These are phyloP conservation scores for Andrena chrysosceles DNA, from an alignment of 2,888 invertebrate genomes.

Conservation along the genomic window DNA sequence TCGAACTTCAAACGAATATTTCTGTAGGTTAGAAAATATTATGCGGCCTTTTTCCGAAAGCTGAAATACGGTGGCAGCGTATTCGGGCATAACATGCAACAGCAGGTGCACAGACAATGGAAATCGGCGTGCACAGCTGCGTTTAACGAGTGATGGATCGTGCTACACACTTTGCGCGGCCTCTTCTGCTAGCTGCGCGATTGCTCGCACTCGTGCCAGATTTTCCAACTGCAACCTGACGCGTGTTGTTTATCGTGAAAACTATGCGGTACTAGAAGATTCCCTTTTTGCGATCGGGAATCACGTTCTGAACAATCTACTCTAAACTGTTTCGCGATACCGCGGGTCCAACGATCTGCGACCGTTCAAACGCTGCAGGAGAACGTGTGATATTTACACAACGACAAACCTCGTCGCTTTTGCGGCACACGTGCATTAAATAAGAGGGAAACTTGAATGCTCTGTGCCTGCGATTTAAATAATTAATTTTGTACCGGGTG, in stretches of 20 bases:
- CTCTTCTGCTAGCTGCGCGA: conserved; percentile 49
- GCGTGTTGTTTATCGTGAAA: conserved; percentile 38
- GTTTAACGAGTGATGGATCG: conserved; percentile 71
- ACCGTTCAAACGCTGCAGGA: background rate
- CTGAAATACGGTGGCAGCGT: conserved; percentile 22
- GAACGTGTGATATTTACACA: background rate
- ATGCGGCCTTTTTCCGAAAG: conserved; percentile 9
- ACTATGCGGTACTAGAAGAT: conserved; percentile 6
- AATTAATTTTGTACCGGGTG: too few species aligned
- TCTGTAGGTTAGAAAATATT: conserved; percentile 22
- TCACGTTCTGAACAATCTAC: background rate
- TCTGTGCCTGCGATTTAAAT: too few species aligned
- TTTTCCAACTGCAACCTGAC: conserved; percentile 52
- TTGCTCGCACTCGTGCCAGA: conserved; percentile 57
- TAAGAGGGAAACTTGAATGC: background rate
- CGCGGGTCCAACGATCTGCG: background rate
- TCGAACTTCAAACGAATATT: conserved; percentile 2
- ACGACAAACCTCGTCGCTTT: background rate
- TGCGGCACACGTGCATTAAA: background rate
- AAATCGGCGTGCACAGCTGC: conserved; percentile 71
- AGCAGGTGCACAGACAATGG: conserved; percentile 73
- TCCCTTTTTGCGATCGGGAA: conserved; percentile 12
- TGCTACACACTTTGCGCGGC: conserved; percentile 52
- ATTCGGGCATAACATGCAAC: conserved; percentile 61
- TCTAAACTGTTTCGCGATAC: background rate